These are phyloP conservation scores for Mola mola DNA, from an alignment of 2,113 vertebrate species.

Conservation along the genomic window DNA sequence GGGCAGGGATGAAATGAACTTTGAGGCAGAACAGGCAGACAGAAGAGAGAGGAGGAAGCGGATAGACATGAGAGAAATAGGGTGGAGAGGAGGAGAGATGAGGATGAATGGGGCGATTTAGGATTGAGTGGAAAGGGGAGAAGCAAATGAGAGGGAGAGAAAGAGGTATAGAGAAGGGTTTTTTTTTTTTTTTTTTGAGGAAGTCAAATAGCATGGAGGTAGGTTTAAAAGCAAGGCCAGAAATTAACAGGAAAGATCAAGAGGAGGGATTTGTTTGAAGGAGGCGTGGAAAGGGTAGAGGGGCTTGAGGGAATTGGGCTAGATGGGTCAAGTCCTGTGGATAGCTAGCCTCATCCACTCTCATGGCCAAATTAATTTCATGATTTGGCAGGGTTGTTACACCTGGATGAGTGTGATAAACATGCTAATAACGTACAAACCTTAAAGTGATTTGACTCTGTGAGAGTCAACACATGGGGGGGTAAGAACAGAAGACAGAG, in stretches of 20 bases:
- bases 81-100: slow-evolving; percentile 29
- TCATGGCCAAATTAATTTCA: slow-evolving; percentile 41
- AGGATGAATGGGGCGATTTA: slow-evolving; percentile 32
- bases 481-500: no score
- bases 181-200: no score
- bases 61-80: slow-evolving; percentile 23
- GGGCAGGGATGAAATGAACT: slow-evolving; percentile 51
- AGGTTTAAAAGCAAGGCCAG: slow-evolving; percentile 23
- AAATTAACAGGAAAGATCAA: slow-evolving; percentile 20
- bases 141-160: slow-evolving; percentile 33
- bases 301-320: slow-evolving; percentile 7
- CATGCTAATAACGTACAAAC: slow-evolving; percentile 11
- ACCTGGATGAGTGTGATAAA: slow-evolving; percentile 46
- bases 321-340: slow-evolving; percentile 30
- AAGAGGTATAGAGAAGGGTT: neutral
- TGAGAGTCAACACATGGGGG: no score
- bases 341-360: neutral
- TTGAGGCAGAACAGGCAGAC: slow-evolving; percentile 35
- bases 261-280: slow-evolving; percentile 21
- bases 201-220: neutral
- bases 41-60: slow-evolving; percentile 6
- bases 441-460: slow-evolving; percentile 26
- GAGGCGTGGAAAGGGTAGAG: slow-evolving; percentile 1
- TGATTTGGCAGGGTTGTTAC: slow-evolving; percentile 26
- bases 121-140: slow-evolving; percentile 34